Conservation (phyloP, 2,888 invertebrate species). For the Phaedon cochleariae region DNA sequence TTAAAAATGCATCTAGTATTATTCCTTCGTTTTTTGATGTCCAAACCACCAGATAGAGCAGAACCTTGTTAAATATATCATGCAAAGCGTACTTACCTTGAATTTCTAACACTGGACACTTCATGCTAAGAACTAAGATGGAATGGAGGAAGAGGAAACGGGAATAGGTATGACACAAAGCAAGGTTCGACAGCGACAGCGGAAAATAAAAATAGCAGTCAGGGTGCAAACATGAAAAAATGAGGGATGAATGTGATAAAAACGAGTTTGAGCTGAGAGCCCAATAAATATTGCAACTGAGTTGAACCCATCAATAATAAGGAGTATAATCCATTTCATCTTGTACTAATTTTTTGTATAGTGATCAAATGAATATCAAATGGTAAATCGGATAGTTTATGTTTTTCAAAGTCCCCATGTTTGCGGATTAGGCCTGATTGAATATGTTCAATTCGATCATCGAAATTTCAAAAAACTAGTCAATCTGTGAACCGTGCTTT, state of each 20-base stretch:
- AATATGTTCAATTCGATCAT: too few relatives aligned
- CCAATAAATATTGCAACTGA: slow-evolving; percentile 55
- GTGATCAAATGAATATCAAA: too few relatives aligned
- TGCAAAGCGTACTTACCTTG: slow-evolving; percentile 48
- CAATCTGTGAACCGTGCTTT: slow-evolving; percentile 62
- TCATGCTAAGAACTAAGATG: slow-evolving; percentile 18
- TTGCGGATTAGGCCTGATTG: too few relatives aligned
- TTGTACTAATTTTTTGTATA: slow-evolving; percentile 28
- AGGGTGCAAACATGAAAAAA: slow-evolving; percentile 52
- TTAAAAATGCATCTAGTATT: too few relatives aligned
- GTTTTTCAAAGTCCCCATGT: too few relatives aligned
- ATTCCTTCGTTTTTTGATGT: too few relatives aligned
- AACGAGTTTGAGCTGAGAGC: slow-evolving; percentile 58
- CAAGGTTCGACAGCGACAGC: slow-evolving; percentile 63
- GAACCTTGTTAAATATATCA: background rate
- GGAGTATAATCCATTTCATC: slow-evolving; percentile 1
- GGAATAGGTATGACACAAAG: slow-evolving; percentile 59
- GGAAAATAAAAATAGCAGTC: slow-evolving; percentile 47
- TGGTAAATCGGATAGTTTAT: too few relatives aligned
- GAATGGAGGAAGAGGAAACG: slow-evolving; percentile 41
- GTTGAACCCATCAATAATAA: background rate
- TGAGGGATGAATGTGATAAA: slow-evolving; percentile 38
- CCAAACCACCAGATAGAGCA: background rate
- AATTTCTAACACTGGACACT: background rate
- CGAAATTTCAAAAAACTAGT: too few relatives aligned